Evolutionary conservation across 2,113 vertebrate genomes (phyloP), one percentile per base, ranked within the genome.

Genomic region (Leucosticte australis): DNA sequence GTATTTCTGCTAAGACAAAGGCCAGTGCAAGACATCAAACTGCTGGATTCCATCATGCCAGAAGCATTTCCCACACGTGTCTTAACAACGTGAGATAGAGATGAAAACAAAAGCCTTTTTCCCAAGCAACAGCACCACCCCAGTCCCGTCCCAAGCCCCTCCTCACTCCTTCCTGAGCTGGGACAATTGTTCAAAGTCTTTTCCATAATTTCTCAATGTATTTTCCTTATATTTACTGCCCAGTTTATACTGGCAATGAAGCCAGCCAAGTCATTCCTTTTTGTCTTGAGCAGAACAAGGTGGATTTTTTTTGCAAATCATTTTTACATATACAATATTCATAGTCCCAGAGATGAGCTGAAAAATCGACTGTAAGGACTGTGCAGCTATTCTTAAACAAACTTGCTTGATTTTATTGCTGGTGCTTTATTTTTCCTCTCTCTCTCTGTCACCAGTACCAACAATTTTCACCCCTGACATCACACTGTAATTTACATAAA

Each of bases 31-130:
- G 67, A 80, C 60, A 71, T 47, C 76, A 83, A 85, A 57, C 55
- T 1, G 0, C 55, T 55, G 7, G 56, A 67, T 37, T 74, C 73
- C 39, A 23, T 63, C 64, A 19, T 9, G 6, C 31, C 77, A 81
- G 65, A 84, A 84, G 27, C 37, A 64, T 75, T 82, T 52, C 49
- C 44, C 39, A 35, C 15, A 12, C 1, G 0, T 44, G 13, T 74
- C 86, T 93, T 67, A 65, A 80, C 53, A 88, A 65, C 0, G 0
- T 5, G 2, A 41, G 37, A 52, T 22, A 65, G 15, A 79, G 67
- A 63, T 53, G 30, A 77, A 92, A 68, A 83, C 75, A 83, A 91
- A 95, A 93, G 44, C 31, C n/a, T 64, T 90, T 83, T 95, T 55
- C 83, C 69, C 85, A 88, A 70, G 57, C 17, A 81, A 76, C 42